Evolutionary conservation across 2,888 invertebrate species (phyloP).

Genomic region (Parnassius orleans): DNA sequence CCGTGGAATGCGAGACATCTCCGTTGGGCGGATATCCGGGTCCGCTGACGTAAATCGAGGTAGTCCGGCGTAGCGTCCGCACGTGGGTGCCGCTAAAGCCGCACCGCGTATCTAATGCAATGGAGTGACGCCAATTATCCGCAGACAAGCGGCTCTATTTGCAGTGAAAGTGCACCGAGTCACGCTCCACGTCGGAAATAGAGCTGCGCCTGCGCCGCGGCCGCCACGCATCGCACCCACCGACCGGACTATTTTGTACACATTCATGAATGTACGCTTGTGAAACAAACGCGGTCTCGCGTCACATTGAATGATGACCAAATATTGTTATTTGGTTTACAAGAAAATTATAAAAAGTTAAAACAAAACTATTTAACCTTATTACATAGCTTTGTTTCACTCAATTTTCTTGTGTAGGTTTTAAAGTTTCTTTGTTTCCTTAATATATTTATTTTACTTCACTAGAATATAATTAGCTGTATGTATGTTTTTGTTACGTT

Average conservation of each 20-base stretch:
- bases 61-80: slow-evolving; percentile 30
- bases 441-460: no score
- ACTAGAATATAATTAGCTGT: no score
- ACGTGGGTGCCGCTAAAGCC: slow-evolving; percentile 27
- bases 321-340: neutral
- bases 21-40: slow-evolving; percentile 24
- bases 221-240: slow-evolving; percentile 4
- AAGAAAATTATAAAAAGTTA: neutral
- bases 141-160: slow-evolving; percentile 57
- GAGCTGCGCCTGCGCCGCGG: slow-evolving; percentile 40
- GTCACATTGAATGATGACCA: neutral
- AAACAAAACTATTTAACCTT: no score
- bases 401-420: no score
- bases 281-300: slow-evolving; percentile 1
- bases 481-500: no score
- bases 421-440: no score
- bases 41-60: slow-evolving; percentile 22
- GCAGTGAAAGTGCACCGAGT: slow-evolving; percentile 73
- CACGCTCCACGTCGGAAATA: slow-evolving; percentile 60
- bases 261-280: slow-evolving; percentile 9
- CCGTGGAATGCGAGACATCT: slow-evolving; percentile 21
- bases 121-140: slow-evolving; percentile 52
- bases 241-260: slow-evolving; percentile 14
- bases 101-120: slow-evolving; percentile 39
- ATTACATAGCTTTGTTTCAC: no score